phyloP scores from a whole-genome alignment of 2,797 vertebrate species.

The Macrochelys suwanniensis region DNA sequence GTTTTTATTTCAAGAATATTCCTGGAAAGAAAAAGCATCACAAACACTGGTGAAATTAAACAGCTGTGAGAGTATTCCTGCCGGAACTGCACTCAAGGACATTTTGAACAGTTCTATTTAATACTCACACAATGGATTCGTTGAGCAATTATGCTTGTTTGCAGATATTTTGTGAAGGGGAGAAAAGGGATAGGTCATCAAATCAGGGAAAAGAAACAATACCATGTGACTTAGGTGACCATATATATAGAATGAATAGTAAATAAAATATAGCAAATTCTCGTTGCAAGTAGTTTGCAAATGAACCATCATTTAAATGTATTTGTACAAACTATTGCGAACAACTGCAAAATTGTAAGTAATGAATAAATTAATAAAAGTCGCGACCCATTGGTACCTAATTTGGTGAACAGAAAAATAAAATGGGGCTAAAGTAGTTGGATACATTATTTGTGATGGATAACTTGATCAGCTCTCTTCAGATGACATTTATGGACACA shows the following conservation, averaged over 20 bases:
- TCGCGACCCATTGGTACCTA: constrained; percentile 55
- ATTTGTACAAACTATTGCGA: constrained; percentile 20
- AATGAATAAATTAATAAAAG: constrained; percentile 69
- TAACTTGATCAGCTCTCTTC: constrained; percentile 54
- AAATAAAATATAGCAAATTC: constrained; percentile 41
- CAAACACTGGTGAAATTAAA: constrained; percentile 43
- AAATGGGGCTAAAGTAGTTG: constrained; percentile 54
- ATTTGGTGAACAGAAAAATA: constrained; percentile 53
- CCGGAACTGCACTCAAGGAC: constrained; percentile 46
- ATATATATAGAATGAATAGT: background rate
- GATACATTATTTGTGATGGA: constrained; percentile 38
- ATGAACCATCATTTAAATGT: constrained; percentile 39
- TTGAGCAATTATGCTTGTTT: constrained; percentile 37
- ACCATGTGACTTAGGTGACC: background rate
- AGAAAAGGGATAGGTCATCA: background rate
- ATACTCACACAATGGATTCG: constrained; percentile 43
- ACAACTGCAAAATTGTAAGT: constrained; percentile 64
- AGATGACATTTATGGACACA: constrained; percentile 44
- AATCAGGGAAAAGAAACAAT: constrained; percentile 26
- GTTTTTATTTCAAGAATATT: constrained; percentile 75
- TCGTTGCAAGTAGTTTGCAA: constrained; percentile 41
- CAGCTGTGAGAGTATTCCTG: constrained; percentile 60
- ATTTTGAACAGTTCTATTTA: constrained; percentile 50
- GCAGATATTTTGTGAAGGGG: background rate
- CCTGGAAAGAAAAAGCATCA: constrained; percentile 60